Evolutionary conservation across 2,797 vertebrate genomes (phyloP), one percentile per base, ranked within the genome.

Genomic region (Loris lydekkerianus): DNA sequence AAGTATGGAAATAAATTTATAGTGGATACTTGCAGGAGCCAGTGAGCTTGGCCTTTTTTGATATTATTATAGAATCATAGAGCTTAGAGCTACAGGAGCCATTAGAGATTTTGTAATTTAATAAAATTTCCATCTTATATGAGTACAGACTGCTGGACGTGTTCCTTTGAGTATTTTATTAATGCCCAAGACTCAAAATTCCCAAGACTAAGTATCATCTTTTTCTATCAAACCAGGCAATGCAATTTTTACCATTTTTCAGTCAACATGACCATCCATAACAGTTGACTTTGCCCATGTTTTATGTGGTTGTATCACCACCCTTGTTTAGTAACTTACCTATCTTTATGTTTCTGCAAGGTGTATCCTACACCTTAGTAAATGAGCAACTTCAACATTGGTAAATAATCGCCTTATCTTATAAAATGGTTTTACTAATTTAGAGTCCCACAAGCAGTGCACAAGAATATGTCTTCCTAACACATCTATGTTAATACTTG

Each of bases 401-500:
- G 23, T 43, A 83, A 89, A 49, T 69, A 56, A 73, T 11, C 85
- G 1, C 49, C 49, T 46, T 86, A 3, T 29, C 63, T 60, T 67
- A 0, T 63, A 76, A 75, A 87, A 58, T 73, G 34, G 15, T 61
- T 86, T 83, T 88, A 25, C 21, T 49, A 40, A 70, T 83, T 90
- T 78, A 61, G 7, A 69, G 34, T 63, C 56, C 43, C 9, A 76
- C 20, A 10, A 84, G 29, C 7, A 84, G 17, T 63, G 10, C 29
- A 67, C 20, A 67, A 58, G 76, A 81, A 86, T 49, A 86, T 78
- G 40, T 88, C 27, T 87, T 37, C 17, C 11, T 81, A 46, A 58
- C 3, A 53, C 23, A 69, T 93, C 58, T 92, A 87, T 86, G 40
- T 75, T 93, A 53, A 58, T 70, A 63, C 56, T 83, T 58, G 43